Evolutionary conservation across 1,140 invertebrate genomes (phyloP).

Genomic region (Drosophila pseudoobscura): DNA sequence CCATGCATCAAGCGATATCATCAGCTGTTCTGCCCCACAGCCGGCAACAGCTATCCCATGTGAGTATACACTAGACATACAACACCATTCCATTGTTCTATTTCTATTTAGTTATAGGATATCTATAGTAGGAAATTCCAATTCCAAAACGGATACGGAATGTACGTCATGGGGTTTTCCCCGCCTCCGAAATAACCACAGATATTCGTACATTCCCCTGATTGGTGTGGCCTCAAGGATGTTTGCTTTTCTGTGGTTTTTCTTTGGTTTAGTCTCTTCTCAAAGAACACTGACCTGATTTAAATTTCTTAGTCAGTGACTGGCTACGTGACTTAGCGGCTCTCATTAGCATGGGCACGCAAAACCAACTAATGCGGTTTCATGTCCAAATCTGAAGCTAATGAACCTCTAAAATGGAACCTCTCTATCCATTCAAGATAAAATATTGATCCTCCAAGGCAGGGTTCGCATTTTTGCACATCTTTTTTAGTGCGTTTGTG

Average conservation of each 20-base stretch:
- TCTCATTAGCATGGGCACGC: conserved; percentile 40
- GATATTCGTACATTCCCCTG: background rate
- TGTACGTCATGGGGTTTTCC: conserved; percentile 7
- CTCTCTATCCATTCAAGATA: too few species aligned
- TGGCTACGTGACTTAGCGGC: background rate
- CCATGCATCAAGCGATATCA: conserved; percentile 94
- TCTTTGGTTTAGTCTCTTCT: conserved; percentile 7
- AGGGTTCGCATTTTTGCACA: too few species aligned
- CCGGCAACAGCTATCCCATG: conserved; percentile 94
- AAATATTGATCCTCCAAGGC: too few species aligned
- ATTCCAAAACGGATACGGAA: conserved; percentile 15
- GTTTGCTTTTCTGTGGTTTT: conserved; percentile 44
- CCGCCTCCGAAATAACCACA: background rate
- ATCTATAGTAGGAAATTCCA: conserved; percentile 18
- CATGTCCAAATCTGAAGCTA: background rate
- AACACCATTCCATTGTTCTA: conserved; percentile 12
- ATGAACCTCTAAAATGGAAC: too few species aligned
- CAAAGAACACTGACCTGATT: conserved; percentile 25
- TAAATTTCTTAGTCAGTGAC: conserved; percentile 22
- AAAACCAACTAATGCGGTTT: conserved; percentile 21
- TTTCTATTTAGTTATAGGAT: conserved; percentile 19
- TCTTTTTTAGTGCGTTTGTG: too few species aligned
- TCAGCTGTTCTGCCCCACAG: conserved; percentile 95
- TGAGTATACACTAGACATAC: conserved; percentile 85
- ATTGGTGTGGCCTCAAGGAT: conserved; percentile 33